A percentile compares a stretch with the other conserved stretches of the same genome.
Evolutionary conservation across 1,140 invertebrate genomes (phyloP).

Genomic region (Colletes latitarsis): DNA sequence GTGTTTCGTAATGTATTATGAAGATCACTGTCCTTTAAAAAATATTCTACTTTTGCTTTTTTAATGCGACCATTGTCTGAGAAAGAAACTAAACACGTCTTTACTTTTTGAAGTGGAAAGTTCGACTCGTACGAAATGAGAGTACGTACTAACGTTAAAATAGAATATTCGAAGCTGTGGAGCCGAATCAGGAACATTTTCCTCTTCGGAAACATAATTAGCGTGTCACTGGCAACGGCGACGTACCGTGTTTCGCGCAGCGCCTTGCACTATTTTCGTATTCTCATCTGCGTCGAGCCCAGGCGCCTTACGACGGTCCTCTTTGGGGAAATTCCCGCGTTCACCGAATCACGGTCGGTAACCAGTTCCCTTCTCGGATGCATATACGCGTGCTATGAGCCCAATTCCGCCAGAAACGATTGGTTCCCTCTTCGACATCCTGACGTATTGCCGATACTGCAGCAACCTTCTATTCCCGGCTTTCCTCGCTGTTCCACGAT

Average conservation of each 20-base stretch:
- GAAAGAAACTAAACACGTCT: no score
- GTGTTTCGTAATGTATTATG: no score
- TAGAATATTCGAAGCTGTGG: background rate
- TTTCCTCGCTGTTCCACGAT: slow-evolving; percentile 48
- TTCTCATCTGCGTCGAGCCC: slow-evolving; percentile 6
- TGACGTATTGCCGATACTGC: slow-evolving; percentile 77
- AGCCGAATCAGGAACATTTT: background rate
- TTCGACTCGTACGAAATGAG: background rate
- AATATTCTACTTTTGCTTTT: no score
- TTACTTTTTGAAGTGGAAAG: no score
- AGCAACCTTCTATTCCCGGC: slow-evolving; percentile 75
- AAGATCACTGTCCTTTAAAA: no score
- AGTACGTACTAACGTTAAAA: background rate
- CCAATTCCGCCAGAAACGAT: slow-evolving; percentile 70
- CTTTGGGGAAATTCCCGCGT: slow-evolving; percentile 63
- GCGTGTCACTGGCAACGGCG: background rate
- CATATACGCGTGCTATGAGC: slow-evolving; percentile 67
- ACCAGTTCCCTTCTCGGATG: slow-evolving; percentile 70
- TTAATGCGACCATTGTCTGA: no score
- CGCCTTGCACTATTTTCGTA: slow-evolving; percentile 42
- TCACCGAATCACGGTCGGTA: slow-evolving; percentile 75
- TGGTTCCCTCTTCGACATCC: slow-evolving; percentile 71
- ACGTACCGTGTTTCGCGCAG: background rate
- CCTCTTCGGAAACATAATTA: slow-evolving; percentile 24
- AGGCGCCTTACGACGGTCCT: slow-evolving; percentile 57